These are phyloP conservation scores for Echiichthys vipera DNA, from an alignment of 2,797 vertebrate species.

Conservation along the genomic window DNA sequence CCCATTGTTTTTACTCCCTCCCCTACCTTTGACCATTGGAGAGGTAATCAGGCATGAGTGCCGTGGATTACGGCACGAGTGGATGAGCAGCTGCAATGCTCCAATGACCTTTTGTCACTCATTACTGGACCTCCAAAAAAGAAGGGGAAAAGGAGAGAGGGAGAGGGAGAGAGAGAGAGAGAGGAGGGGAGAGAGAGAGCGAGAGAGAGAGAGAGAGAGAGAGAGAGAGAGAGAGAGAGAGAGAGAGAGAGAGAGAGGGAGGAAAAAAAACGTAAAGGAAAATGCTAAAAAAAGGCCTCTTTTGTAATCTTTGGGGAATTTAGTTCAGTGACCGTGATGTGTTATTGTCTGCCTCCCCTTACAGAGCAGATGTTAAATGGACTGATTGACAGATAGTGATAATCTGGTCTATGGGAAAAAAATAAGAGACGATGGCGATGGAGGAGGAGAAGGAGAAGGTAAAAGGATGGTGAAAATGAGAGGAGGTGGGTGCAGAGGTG, in stretches of 20 bases:
- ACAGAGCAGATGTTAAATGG: conserved; percentile 78
- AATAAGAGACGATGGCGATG: background rate
- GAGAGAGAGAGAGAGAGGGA: background rate
- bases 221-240: conserved; percentile 12
- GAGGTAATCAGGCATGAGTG: conserved; percentile 85
- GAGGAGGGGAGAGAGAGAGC: background rate
- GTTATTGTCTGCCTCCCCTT: conserved; percentile 77
- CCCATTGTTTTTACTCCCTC: conserved; percentile 82
- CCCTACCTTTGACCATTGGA: conserved; percentile 85
- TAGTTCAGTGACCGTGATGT: conserved; percentile 82
- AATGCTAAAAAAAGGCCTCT: conserved; percentile 51
- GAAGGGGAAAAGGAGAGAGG: conserved; percentile 46
- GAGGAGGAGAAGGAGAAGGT: background rate
- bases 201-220: background rate
- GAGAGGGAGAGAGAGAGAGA: background rate
- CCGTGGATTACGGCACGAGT: conserved; percentile 83
- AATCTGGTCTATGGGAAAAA: conserved; percentile 67
- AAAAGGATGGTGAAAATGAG: conserved; percentile 26
- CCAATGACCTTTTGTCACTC: conserved; percentile 86
- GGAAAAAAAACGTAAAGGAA: conserved; percentile 40
- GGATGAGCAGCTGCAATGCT: conserved; percentile 87
- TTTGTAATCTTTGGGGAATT: conserved; percentile 83
- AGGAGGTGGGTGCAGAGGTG: conserved; percentile 13
- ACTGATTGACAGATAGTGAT: conserved; percentile 80
- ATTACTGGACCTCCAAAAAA: conserved; percentile 84